Evolutionary conservation across 2,797 vertebrate genomes (phyloP).

Genomic region (Gouania willdenowi): DNA sequence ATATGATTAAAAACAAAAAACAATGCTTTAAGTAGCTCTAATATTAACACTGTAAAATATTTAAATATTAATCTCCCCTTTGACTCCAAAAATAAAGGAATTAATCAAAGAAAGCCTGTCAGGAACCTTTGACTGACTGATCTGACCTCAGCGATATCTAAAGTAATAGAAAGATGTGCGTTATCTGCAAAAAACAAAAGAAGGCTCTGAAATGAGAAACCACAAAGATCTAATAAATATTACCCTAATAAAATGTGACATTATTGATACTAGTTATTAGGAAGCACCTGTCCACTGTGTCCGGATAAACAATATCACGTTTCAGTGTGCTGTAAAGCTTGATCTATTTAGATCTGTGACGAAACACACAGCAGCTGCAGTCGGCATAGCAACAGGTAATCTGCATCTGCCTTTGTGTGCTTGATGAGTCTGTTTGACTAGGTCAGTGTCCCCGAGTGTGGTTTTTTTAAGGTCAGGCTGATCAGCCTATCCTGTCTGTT

Average conservation of each 20-base stretch:
- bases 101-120: no score
- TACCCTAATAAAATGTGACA: conserved; percentile 6
- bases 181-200: background rate
- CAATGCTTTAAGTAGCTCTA: no score
- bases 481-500: conserved; percentile 57
- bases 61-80: no score
- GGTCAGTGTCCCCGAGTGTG: conserved; percentile 2
- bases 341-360: conserved; percentile 37
- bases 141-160: no score
- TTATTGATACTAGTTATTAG: conserved; percentile 10
- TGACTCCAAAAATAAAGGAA: no score
- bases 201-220: background rate
- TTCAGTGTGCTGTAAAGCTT: conserved; percentile 37
- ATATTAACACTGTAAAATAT: no score
- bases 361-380: conserved; percentile 72
- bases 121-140: no score
- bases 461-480: conserved; percentile 37
- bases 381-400: conserved; percentile 77
- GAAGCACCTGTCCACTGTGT: conserved; percentile 63
- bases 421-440: conserved; percentile 59
- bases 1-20: no score
- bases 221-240: background rate
- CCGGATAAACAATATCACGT: conserved; percentile 38
- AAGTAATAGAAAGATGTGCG: no score
- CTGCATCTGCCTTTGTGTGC: conserved; percentile 73